Base-by-base conservation (phyloP, 1,140 invertebrate species). In the Adelges cooleyi region DNA sequence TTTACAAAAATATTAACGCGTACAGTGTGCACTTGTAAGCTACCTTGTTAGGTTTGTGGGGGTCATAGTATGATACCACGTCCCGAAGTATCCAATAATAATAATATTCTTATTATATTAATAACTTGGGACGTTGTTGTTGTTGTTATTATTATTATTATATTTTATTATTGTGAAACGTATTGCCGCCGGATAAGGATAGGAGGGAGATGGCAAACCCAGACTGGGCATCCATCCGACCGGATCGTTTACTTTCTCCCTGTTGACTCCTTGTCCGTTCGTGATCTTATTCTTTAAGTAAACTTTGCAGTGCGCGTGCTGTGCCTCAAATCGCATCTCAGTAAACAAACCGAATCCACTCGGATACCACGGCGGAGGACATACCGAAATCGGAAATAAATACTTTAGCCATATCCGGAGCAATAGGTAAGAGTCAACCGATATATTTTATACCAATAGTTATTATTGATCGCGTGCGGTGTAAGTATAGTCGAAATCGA, bases 211-310 rank as follows among this genome's bases (percentile, higher is more conserved):
- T n/a, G 33, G 22, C 22, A 29, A 11, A 18, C n/a, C 10, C 23
- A 44, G n/a, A 44, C 5, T 33, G 29, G 29, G 29, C 40, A 42
- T 17, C 36, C 54, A 44, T 59, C 40, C 54, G 54, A 59, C 54
- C 54, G 23, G 40, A 59, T 59, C 36, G 38, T 59, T 59, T 25
- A 59, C 54, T 59, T 59, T 59, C 54, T 59, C 29, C 29, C 36
- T 40, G 29, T 23, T 33, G 29, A 33, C 29, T 33, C 11, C 11
- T 11, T 23, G 38, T 13, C 53, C n/a, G 40, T 54, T 1, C 15
- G 51, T 8, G 51, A 40, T 54, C n/a, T n/a, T 33, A 33, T 33
- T 25, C 54, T 42, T 44, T 25, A n/a, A 18, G 11, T 17, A 25
- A 29, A 44, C 9, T 40, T 22, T 15, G 27, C n/a, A 42, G 44